Base-by-base conservation (phyloP, 92 coral and sea anemone species). In the Plumapathes pennacea region DNA sequence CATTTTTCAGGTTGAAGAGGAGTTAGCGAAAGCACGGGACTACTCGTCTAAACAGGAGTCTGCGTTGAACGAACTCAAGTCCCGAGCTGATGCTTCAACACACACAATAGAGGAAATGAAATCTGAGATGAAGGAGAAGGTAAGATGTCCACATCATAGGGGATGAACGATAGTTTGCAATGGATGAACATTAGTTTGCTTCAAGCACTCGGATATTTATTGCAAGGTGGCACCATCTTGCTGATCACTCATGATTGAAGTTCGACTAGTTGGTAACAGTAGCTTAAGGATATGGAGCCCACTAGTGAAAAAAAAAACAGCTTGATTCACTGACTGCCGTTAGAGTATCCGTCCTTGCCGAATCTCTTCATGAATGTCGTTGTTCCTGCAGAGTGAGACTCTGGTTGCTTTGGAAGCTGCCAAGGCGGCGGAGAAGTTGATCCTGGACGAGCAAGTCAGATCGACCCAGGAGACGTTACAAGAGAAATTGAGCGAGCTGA, bases 351-450 rank as follows among this genome's bases (percentile, higher is more conserved):
- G n/a, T n/a, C n/a, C n/a, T n/a, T n/a, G n/a, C n/a, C n/a, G n/a
- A n/a, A n/a, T n/a, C n/a, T n/a, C n/a, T n/a, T n/a, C n/a, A n/a
- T n/a, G n/a, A n/a, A n/a, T n/a, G n/a, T n/a, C n/a, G n/a, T n/a
- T n/a, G n/a, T n/a, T n/a, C n/a, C n/a, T n/a, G n/a, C 43, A 92
- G 98, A 83, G 75, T 57, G 98, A 92, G 22, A 72, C 72, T 19
- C 73, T 75, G 10, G 98, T 92, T 11, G 98, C 96, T 0, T 77
- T 92, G 10, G 98, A 92, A 29, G 98, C 98, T 42, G 71, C 98
- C 14, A 92, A 88, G 60, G 89, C 86, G 0, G 90, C 98, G 29
- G 98, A 92, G 36, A 92, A 92, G 57, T 65, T 79, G 4, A 94
- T 92, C 10, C 65, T 92, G 62, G 95, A 86, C 49, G 90, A 92